A percentile compares a stretch with the other conserved stretches of the same genome.
Evolutionary conservation across 2,113 vertebrate species (phyloP).

Genomic region (Speoplatyrhinus poulsoni): DNA sequence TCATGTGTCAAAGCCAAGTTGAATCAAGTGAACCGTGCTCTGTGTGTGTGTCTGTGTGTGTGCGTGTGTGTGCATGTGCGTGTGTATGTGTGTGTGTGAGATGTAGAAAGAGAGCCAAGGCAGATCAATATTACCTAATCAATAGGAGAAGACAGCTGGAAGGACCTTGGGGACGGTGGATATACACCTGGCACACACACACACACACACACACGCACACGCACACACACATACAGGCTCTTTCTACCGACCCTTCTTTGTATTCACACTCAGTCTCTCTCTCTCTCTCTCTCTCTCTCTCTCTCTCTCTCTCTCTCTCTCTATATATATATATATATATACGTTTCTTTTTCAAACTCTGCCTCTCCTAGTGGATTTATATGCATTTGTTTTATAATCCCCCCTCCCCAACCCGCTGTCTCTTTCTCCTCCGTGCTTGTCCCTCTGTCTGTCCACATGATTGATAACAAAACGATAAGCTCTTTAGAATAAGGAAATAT

Average conservation of each 20-base stretch:
- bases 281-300: conserved; percentile 12
- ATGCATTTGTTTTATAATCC: neutral
- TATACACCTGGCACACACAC: conserved; percentile 51
- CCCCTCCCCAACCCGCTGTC: neutral
- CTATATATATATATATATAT: neutral
- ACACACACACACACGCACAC: conserved; percentile 32
- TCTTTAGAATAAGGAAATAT: conserved; percentile 5
- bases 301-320: neutral
- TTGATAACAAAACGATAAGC: neutral
- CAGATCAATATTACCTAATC: conserved; percentile 72
- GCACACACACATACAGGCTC: conserved; percentile 2
- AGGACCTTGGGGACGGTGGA: conserved; percentile 68
- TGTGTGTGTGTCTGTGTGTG: conserved; percentile 34
- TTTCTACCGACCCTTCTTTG: conserved; percentile 36
- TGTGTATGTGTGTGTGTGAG: conserved; percentile 1
- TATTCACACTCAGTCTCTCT: conserved; percentile 56
- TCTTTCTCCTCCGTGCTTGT: conserved; percentile 32
- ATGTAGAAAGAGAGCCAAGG: conserved; percentile 30
- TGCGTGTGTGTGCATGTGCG: conserved; percentile 16
- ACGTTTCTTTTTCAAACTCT: neutral
- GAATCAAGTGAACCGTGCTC: conserved; percentile 63
- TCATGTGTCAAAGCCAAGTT: conserved; percentile 52
- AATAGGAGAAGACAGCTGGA: conserved; percentile 71
- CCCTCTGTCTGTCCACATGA: neutral
- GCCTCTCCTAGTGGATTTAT: neutral